Evolutionary conservation across 2,113 vertebrate genomes (phyloP), one percentile per base, ranked within the genome.

Genomic region (Callipepla squamata): DNA sequence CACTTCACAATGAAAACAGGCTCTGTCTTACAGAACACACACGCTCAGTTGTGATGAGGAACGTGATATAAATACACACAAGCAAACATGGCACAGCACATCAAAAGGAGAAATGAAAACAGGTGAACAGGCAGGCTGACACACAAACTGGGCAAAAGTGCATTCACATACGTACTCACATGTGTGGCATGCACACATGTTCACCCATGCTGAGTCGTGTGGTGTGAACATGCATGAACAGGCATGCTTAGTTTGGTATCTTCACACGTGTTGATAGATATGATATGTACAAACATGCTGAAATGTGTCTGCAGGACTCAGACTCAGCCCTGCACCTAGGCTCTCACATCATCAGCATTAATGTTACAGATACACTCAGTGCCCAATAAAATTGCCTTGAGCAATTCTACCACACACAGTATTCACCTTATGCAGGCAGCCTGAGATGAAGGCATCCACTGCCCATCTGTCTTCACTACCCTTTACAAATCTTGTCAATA

Each of bases 401-500:
- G 67, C 76, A 40, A 40, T 40, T 40, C 78, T 80, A 87, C 68
- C 48, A 78, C 25, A 86, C 59, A 58, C 36, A 58, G 53, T 44
- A 93, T 57, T 15, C 94, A 87, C 73, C 50, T 81, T 38, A 78
- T 0, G 6, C n/a, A 80, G 45, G 38, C 66, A 50, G 55, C n/a
- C 73, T 73, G 74, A 83, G 80, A 78, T 40, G 36, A 85, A 92
- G 66, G 76, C 50, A 75, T 69, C 61, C 45, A 34, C 58, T 59
- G 65, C 63, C 32, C 63, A 44, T 80, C 72, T 80, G 50, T 36
- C 63, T 42, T 89, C 32, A 74, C 42, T 67, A 85, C 63, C 81
- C 70, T 92, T 93, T 66, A 75, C 62, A 69, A 73, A 89, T 50
- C 50, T 87, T 89, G 80, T 57, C 91, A 66, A 25, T 25, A 89